phyloP scores from a whole-genome alignment of 2,888 invertebrate genomes.

The Trisateles emortualis region DNA sequence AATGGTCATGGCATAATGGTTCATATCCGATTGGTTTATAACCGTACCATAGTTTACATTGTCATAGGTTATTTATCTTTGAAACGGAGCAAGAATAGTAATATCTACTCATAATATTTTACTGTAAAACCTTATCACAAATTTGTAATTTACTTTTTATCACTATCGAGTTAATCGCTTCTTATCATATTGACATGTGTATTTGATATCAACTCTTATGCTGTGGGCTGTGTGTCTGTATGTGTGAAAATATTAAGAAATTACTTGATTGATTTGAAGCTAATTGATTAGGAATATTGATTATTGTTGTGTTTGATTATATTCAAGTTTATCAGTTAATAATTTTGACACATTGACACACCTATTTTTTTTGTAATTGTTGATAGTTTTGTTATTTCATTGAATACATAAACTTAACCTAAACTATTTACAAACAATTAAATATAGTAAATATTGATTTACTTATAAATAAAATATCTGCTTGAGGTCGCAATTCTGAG shows the following conservation, averaged over 20 bases:
- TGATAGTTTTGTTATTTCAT: too few species aligned
- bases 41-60: neutral
- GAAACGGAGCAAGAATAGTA: neutral
- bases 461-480: too few species aligned
- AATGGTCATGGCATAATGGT: neutral
- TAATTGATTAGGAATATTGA: neutral
- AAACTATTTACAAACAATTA: too few species aligned
- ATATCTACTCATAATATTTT: neutral
- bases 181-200: conserved; percentile 37
- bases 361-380: too few species aligned
- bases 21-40: neutral
- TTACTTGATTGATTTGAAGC: neutral
- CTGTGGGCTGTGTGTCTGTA: too few species aligned
- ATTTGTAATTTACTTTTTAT: conserved; percentile 34
- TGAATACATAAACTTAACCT: too few species aligned
- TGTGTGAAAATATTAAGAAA: neutral
- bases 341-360: too few species aligned
- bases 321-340: too few species aligned
- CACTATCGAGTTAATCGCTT: conserved; percentile 35
- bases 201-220: conserved; percentile 32
- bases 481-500: too few species aligned
- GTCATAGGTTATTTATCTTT: neutral
- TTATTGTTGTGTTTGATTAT: neutral
- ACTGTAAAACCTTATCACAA: conserved; percentile 14
- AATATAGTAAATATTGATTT: too few species aligned